Conservation (phyloP, 2,888 invertebrate genomes). For the Pyrrhosoma nymphula region DNA sequence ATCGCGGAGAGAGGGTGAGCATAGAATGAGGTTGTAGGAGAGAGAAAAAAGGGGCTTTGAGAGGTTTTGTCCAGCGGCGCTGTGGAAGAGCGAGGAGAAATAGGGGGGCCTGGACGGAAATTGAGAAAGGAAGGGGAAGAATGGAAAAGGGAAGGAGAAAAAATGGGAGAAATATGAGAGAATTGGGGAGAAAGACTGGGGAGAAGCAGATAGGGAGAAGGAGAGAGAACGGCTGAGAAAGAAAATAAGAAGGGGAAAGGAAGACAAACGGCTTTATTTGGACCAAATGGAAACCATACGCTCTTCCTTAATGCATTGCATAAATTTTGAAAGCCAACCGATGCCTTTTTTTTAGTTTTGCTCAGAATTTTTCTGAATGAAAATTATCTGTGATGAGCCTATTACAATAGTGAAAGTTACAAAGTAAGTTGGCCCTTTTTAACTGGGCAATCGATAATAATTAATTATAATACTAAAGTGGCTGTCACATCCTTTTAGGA, state of each 20-base stretch:
- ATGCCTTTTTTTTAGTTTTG: background rate
- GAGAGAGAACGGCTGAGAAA: background rate
- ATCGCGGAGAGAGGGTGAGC: background rate
- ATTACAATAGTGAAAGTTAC: no score
- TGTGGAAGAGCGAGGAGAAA: background rate
- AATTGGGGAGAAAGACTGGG: no score
- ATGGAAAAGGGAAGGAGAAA: background rate
- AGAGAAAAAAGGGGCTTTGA: background rate
- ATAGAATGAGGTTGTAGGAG: background rate
- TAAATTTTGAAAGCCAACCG: background rate
- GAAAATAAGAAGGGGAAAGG: background rate
- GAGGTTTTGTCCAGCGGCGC: background rate
- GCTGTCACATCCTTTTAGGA: no score
- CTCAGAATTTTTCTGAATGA: background rate
- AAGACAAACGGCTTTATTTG: background rate
- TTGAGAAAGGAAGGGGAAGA: background rate
- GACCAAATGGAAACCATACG: background rate
- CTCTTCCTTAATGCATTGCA: background rate
- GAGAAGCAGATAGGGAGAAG: background rate
- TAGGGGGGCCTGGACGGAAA: background rate
- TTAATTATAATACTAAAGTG: no score
- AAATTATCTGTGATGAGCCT: background rate
- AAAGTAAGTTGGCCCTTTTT: no score
- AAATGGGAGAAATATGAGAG: no score
- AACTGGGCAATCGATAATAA: no score